Base-by-base conservation (phyloP, 1,140 invertebrate species). In the Drosophila orena region DNA sequence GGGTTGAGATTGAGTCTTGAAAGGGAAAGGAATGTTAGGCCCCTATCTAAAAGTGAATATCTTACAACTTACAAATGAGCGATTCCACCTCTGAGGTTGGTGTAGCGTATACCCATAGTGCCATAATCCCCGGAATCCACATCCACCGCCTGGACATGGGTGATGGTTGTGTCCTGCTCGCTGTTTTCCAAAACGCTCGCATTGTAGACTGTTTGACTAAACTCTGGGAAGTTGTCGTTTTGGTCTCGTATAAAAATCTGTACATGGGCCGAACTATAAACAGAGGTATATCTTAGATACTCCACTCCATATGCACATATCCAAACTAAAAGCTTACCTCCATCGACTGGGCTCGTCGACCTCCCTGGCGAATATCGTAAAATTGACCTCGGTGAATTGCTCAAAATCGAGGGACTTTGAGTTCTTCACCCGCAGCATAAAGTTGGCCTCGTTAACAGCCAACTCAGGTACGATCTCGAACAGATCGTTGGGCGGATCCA, bases 391-490 rank as follows among this genome's bases (percentile, higher is more conserved):
- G 93, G 94, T 93, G 74, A 95, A 94, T 90, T 94, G 94, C 93
- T 99, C 98, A 93, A 96, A 99, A 92, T 99, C 98, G 14, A 99
- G 93, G 60, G 94, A 94, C 3, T 94, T 93, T 1, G 97, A 94
- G 91, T 98, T 96, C 92, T 96, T 97, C 0, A 99, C 97, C 62
- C 97, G 93, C 59, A 99, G 96, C 46, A 98, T 93, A 92, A 99
- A 98, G 8, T 97, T 96, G 6, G 97, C 97, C 93, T 99, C 97
- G 88, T 98, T 98, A 17, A 98, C 97, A 4, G 96, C 97, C 91
- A 96, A 94, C 5, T 94, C 95, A 6, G 98, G 98, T 11, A 97
- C 97, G 1, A 98, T 95, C 78, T 98, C 97, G 92, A 99, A 99
- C 3, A 97, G 95, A 69, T 96, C 96, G 64, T 95, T 94, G 74